Percentiles rank a stretch among this genome's conserved stretches.
phyloP scores from a whole-genome alignment of 2,888 invertebrate genomes.

The Lumbricus terrestris region DNA sequence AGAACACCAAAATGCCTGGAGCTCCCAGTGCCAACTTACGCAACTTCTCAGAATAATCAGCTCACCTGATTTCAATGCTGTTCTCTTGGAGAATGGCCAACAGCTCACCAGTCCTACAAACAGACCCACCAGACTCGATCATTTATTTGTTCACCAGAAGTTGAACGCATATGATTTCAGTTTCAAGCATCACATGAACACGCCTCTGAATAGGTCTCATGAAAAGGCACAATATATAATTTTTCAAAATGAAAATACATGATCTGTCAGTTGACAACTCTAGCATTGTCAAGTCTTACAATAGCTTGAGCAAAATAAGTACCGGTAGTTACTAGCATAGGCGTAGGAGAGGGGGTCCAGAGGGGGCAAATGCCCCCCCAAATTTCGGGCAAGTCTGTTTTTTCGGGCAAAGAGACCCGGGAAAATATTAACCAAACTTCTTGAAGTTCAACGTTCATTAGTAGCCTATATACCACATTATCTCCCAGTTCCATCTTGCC shows the following conservation, averaged over 20 bases:
- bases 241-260: no score
- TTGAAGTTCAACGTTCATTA: no score
- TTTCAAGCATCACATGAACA: background rate
- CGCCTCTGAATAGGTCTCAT: no score
- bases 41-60: background rate
- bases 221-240: no score
- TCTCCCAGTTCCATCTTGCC: no score
- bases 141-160: background rate
- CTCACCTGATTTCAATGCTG: slow-evolving; percentile 66
- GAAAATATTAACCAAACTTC: no score
- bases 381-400: no score
- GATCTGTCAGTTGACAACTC: background rate
- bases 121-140: background rate
- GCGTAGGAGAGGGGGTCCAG: no score
- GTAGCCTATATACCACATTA: no score
- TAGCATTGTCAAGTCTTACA: background rate
- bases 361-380: no score
- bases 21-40: background rate
- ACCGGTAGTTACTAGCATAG: no score
- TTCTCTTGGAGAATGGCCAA: slow-evolving; percentile 72
- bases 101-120: slow-evolving; percentile 66
- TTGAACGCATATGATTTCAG: background rate
- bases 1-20: background rate
- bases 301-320: background rate
- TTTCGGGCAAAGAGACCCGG: no score